Conservation (phyloP, 2,888 invertebrate genomes). For the Meiosimyza platycephala region DNA sequence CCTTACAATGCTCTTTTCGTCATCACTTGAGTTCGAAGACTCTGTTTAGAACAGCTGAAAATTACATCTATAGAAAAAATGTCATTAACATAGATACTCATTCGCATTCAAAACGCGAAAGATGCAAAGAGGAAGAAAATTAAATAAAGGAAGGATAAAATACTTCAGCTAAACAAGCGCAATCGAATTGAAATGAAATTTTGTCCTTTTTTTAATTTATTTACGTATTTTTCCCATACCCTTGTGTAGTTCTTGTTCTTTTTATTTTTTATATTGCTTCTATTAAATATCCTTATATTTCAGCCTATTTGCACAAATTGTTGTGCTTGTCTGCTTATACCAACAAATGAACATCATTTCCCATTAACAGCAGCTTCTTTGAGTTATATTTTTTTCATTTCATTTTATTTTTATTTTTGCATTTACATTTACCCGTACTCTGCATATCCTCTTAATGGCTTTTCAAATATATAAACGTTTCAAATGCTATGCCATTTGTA, state of each 20-base stretch:
- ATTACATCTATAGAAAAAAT: too few relatives aligned
- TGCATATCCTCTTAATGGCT: conserved; percentile 11
- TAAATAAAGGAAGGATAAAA: too few relatives aligned
- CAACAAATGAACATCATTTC: conserved; percentile 24
- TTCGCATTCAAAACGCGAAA: too few relatives aligned
- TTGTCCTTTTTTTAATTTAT: background rate
- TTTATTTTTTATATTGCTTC: background rate
- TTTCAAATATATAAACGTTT: conserved; percentile 8
- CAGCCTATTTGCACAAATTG: too few relatives aligned
- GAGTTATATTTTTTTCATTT: background rate
- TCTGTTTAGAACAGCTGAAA: too few relatives aligned
- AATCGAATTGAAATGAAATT: background rate
- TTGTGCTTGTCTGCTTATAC: background rate
- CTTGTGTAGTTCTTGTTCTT: background rate
- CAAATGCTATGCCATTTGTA: background rate
- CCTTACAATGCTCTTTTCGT: too few relatives aligned
- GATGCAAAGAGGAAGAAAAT: too few relatives aligned
- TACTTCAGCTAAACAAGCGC: too few relatives aligned
- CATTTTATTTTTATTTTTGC: too few relatives aligned
- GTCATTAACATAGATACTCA: too few relatives aligned
- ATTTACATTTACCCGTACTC: background rate
- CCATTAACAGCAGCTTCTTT: conserved; percentile 21
- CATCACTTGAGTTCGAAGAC: too few relatives aligned
- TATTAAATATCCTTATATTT: too few relatives aligned
- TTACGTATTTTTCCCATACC: background rate